Evolutionary conservation across 2,797 vertebrate species (phyloP), one percentile per base, ranked within the genome.

Genomic region (Fringilla coelebs): DNA sequence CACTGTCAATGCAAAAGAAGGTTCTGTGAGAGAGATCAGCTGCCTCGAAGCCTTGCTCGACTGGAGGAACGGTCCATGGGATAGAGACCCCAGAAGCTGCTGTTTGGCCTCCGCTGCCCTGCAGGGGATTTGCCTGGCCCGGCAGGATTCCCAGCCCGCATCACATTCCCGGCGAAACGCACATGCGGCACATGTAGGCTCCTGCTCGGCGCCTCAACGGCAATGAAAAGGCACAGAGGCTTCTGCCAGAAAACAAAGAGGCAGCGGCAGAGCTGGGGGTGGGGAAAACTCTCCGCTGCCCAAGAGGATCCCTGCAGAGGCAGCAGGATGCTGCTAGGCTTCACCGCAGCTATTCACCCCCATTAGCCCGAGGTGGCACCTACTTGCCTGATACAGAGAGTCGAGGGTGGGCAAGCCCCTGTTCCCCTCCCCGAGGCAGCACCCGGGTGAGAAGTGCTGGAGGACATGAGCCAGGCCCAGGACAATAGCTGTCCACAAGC

Each of bases 221-320:
- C 91, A 74, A 95, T 86, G 94, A 96, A 95, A 93, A 93, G 93
- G 89, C 81, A 95, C 85, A 40, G 96, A 94, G 93, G 93, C 88
- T 95, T 91, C 96, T 93, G 91, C 89, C 92, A 96, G 94, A 94
- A 96, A 93, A 97, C 96, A 94, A 96, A 96, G 96, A 92, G 84
- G 93, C 88, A 90, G 95, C 92, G 55, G 95, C 77, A 84, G 88
- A 92, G 94, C 90, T 93, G 94, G 96, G 94, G 96, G 93, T 90
- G 95, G 95, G 91, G 94, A 96, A 94, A 94, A 92, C 94, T 92
- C 94, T 93, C 94, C 48, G 83, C 96, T 95, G 94, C 96, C 94
- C 92, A 93, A 94, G 93, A 95, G 92, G 86, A 95, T 93, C 94
- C 86, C 94, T 91, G 94, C 92, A 89, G 93, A 95, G 82, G 63